Base-by-base conservation (phyloP, 2,888 invertebrate species). In the Crocallis elinguaria region DNA sequence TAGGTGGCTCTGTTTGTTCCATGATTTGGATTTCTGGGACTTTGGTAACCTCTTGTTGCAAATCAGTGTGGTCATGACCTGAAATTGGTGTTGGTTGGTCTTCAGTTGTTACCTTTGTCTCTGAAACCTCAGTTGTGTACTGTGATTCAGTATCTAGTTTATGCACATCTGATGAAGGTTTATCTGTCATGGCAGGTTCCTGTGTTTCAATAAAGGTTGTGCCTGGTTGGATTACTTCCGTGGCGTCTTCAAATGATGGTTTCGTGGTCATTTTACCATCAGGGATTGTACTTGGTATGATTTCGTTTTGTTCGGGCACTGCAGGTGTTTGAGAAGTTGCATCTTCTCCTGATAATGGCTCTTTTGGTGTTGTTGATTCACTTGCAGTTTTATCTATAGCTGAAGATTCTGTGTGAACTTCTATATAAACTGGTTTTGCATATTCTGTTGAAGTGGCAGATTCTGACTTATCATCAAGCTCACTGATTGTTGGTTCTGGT, bases 111-210 rank as follows among this genome's bases (percentile, higher is more conserved):
- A 27, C 30, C 16, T 33, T 32, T 30, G 30, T 44, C 0, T 33
- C 49, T 7, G 42, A 27, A 39, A 7, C 8, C 25, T 53, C 45
- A 21, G 55, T 43, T 6, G 42, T 55, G 12, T 35, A 38, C 3
- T 49, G 23, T 21, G 49, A 38, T 44, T 46, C 60, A 12, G 53
- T 53, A 16, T 36, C 6, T n/a, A 43, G 12, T 13, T 29, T 36
- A 9, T 52, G 25, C 0, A 36, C 17, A 5, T 53, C 50, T 2
- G 36, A 23, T 12, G 12, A 17, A 21, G 27, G 29, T 32, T 45
- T 41, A 14, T 46, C 45, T 43, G 53, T 17, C 16, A 21, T 32
- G 16, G 8, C 29, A 7, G 36, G 36, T 37, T 59, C 38, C 36
- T 46, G 25, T 29, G n/a, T 45, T 29, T 41, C 45, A 36, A 35